Conservation (phyloP, 92 coral and sea anemone species). For the Scolanthus callimorphus region DNA sequence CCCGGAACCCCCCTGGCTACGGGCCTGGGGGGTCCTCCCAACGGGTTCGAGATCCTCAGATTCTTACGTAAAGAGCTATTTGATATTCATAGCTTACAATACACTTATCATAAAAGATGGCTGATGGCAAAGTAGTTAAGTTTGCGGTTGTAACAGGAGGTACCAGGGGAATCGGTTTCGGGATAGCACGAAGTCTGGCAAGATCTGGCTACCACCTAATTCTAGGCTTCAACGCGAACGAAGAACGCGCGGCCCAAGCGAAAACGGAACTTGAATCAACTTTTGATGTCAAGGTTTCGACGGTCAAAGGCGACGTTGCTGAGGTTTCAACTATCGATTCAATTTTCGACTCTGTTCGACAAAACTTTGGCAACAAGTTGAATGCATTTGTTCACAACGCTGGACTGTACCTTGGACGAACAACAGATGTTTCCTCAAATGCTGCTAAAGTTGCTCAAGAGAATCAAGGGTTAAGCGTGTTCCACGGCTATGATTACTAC, state of each 20-base stretch:
- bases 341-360: background rate
- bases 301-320: conserved; percentile 1
- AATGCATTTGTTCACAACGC: conserved; percentile 2
- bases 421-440: background rate
- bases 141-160: conserved; percentile 4
- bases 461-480: background rate
- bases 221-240: conserved; percentile 2
- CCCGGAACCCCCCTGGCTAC: no score
- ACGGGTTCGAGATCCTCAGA: no score
- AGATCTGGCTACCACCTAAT: background rate
- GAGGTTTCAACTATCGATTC: background rate
- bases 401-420: background rate
- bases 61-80: no score
- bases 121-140: no score
- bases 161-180: conserved; percentile 5
- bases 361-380: background rate
- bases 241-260: background rate
- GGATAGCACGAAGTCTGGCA: conserved; percentile 1
- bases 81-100: no score
- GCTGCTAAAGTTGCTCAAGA: background rate
- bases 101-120: no score
- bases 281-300: background rate
- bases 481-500: background rate
- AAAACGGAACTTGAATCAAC: background rate
- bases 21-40: no score